Evolutionary conservation across 2,113 vertebrate genomes (phyloP).

Genomic region (Vulpes ferrilata): DNA sequence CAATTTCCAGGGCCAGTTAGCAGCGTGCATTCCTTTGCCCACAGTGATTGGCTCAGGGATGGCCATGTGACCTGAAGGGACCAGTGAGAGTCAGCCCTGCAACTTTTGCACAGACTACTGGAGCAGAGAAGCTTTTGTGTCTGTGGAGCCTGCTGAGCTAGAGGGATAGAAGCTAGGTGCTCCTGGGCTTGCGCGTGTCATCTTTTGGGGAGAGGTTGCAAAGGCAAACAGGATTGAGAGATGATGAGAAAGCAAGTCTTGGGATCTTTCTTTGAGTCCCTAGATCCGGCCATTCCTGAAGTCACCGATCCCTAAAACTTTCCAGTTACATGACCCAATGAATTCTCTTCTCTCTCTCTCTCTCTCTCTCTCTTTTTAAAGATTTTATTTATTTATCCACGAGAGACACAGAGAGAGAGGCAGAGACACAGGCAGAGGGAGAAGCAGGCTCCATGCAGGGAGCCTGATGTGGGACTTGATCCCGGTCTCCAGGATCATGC

Average conservation of each 20-base stretch:
- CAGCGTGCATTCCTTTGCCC: background rate
- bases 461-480: too few species aligned
- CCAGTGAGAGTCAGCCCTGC: background rate
- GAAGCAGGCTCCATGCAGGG: too few species aligned
- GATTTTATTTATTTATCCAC: too few species aligned
- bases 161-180: fast-evolving
- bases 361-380: too few species aligned
- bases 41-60: background rate
- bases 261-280: background rate
- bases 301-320: background rate
- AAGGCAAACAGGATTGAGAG: background rate
- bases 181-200: background rate
- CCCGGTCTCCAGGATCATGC: too few species aligned
- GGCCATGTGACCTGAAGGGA: background rate
- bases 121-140: background rate
- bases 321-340: background rate
- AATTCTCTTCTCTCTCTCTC: background rate
- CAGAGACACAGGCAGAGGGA: too few species aligned
- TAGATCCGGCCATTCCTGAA: constrained; percentile 18
- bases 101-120: background rate
- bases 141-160: background rate
- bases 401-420: too few species aligned
- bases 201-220: background rate
- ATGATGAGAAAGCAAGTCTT: background rate
- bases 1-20: background rate